Percentiles rank a stretch among this genome's conserved stretches.
phyloP scores from a whole-genome alignment of 2,888 invertebrate species.

The Apodemia mormo region DNA sequence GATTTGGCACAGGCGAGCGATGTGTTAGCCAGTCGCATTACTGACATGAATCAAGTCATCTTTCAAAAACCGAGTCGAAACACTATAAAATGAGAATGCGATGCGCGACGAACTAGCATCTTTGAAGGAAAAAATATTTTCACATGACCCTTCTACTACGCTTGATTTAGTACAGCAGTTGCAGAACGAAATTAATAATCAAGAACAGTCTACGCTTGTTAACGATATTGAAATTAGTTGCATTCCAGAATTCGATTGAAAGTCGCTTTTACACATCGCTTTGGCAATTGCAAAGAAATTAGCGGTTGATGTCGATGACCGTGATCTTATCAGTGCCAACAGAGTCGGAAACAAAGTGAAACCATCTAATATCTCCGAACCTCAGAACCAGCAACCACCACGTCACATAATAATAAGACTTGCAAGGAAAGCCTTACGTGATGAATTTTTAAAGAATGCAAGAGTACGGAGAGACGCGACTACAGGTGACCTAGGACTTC shows the following conservation, averaged over 20 bases:
- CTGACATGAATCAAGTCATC: not conserved
- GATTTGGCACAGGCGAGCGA: not conserved
- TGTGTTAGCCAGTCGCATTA: not conserved
- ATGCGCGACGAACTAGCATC: not conserved
- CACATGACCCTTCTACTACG: not conserved
- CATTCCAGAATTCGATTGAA: not conserved
- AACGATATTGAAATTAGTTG: constrained; percentile 1
- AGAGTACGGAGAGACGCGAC: not conserved
- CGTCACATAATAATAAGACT: not conserved
- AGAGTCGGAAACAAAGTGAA: not conserved
- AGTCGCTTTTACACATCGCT: not conserved
- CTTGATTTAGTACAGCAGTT: not conserved
- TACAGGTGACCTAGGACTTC: not conserved
- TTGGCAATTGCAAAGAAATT: not conserved
- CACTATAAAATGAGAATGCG: not conserved
- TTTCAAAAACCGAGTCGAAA: not conserved
- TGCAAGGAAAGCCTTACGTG: not conserved
- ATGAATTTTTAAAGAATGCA: not conserved
- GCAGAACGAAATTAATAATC: not conserved
- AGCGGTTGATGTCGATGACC: not conserved
- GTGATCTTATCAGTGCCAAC: not conserved
- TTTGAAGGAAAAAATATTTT: not conserved
- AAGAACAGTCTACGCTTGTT: not conserved
- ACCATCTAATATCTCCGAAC: not conserved
- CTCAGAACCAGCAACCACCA: not conserved